phyloP scores from a whole-genome alignment of 2,113 vertebrate species.

The Setophaga coronata region DNA sequence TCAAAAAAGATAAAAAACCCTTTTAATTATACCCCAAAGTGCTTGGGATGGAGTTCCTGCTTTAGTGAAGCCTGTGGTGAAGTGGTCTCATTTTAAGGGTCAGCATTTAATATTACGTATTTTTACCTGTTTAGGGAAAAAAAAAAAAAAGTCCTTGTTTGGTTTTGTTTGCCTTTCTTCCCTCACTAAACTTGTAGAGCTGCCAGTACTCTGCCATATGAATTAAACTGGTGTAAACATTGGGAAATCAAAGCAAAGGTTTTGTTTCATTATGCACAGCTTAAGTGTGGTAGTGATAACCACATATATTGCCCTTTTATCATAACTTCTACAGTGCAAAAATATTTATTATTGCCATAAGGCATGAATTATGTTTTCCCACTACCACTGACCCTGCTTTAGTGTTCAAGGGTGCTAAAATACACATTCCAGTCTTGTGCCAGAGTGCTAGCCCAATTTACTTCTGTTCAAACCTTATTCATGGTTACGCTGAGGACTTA shows the following conservation, averaged over 20 bases:
- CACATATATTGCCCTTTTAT: background rate
- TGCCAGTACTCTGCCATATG: background rate
- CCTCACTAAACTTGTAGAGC: background rate
- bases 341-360: background rate
- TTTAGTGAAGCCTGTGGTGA: background rate
- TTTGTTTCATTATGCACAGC: background rate
- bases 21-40: background rate
- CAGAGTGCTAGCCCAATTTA: background rate
- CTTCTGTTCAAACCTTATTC: background rate
- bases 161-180: background rate
- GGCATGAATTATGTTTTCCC: background rate
- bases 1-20: background rate
- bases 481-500: background rate
- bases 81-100: background rate
- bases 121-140: background rate
- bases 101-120: background rate
- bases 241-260: background rate
- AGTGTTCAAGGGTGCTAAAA: background rate
- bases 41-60: background rate
- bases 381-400: fast-evolving
- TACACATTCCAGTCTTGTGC: background rate
- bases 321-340: background rate
- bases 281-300: background rate
- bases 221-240: background rate
- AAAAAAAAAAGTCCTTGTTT: background rate